Evolutionary conservation across 2,113 vertebrate species (phyloP), one percentile per base, ranked within the genome.

Genomic region (Corythornis vintsioides): DNA sequence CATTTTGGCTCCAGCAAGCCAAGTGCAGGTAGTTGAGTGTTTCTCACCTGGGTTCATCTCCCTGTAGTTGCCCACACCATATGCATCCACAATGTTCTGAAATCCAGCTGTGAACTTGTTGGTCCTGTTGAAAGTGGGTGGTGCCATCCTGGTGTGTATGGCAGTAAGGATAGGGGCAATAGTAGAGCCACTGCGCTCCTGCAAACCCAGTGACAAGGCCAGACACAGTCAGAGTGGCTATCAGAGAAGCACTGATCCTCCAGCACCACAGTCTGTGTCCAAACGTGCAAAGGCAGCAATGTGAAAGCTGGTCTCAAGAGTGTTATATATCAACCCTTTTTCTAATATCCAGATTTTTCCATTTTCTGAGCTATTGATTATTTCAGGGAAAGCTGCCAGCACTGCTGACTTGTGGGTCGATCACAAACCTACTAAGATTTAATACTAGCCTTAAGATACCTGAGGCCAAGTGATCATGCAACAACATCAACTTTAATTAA

Each of bases 51-150:
- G 99, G 93, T 99, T 99, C 60, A 99, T 99, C 95, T 99, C 99
- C 56, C 98, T 96, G 96, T 99, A 99, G 73, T 97, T 99, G 69
- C 99, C 99, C 3, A 99, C 98, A 14, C 99, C 99, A 0, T 99
- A 99, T 0, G 99, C 99, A 52, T 99, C 98, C 4, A 99, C 99
- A 0, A 99, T 99, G 93, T 98, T 99, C 97, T 99, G 99, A 96
- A 99, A 99, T 40, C 99, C 99, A 18, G 98, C 98, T 17, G 99
- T 99, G 96, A 99, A 99, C 81, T 99, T 99, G 95, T 99, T 99
- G 94, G 98, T 99, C 93, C 99, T 98, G 94, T 99, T 99, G 96
- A 98, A 99, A 24, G 99, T 99, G 33, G 99, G 99, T 29, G 99
- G 99, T 67, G 98, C 98, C 94, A 99, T 98, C 91, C 97, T 99